These are phyloP conservation scores for Spongia lamella DNA, from an alignment of 37 sponge, comb jelly and placozoan genomes.

Conservation along the genomic window DNA sequence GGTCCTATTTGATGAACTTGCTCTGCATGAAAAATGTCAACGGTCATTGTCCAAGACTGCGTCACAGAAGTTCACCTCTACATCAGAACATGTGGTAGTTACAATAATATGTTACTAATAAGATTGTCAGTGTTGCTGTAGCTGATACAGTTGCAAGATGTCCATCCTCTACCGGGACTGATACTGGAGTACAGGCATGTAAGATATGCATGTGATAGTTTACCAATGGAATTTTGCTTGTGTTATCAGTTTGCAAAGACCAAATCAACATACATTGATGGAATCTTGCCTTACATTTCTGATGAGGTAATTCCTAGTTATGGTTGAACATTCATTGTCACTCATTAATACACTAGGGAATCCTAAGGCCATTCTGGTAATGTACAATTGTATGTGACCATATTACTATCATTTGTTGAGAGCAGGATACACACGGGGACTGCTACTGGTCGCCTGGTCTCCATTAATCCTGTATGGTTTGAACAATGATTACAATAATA, in stretches of 20 bases:
- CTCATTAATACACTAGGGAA: slow-evolving; percentile 12
- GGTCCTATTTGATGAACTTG: slow-evolving; percentile 77
- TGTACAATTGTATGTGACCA: background rate
- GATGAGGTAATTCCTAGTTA: slow-evolving; percentile 3
- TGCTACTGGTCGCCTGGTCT: slow-evolving; percentile 66
- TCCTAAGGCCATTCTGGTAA: slow-evolving; percentile 57
- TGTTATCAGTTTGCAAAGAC: slow-evolving; percentile 57
- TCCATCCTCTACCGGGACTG: slow-evolving; percentile 78
- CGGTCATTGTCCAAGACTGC: slow-evolving; percentile 59
- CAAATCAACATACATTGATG: slow-evolving; percentile 65
- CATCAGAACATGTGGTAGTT: slow-evolving; percentile 78
- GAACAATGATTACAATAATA: background rate
- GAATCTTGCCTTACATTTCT: slow-evolving; percentile 41
- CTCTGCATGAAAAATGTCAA: slow-evolving; percentile 51
- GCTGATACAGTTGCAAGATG: slow-evolving; percentile 67
- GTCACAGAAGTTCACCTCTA: slow-evolving; percentile 60
- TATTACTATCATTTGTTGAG: too few species aligned
- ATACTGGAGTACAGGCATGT: slow-evolving; percentile 85
- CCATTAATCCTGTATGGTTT: slow-evolving; percentile 62
- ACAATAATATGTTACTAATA: background rate
- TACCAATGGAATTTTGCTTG: background rate
- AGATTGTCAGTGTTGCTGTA: background rate
- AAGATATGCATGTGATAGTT: background rate
- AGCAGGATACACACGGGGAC: slow-evolving; percentile 61
- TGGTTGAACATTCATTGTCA: too few species aligned